phyloP scores from a whole-genome alignment of 53 echinoderm and acorn worm genomes.

The Temnopleurus reevesii region DNA sequence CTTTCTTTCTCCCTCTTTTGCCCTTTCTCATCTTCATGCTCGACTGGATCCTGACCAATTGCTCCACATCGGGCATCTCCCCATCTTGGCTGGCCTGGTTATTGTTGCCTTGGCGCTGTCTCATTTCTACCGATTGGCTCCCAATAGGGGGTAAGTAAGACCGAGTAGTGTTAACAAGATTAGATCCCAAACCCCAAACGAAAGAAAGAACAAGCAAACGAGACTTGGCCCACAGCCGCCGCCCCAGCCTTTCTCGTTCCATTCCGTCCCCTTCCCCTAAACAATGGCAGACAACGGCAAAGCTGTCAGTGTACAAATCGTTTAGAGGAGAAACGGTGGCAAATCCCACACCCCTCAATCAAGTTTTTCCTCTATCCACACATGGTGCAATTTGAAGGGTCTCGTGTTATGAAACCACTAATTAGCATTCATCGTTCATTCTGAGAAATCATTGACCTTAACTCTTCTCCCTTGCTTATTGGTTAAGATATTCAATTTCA shows the following conservation, averaged over 20 bases:
- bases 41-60: slow-evolving; percentile 17
- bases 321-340: neutral
- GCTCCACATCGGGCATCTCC: neutral
- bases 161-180: slow-evolving; percentile 17
- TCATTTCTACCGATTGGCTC: neutral
- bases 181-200: neutral
- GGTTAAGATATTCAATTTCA: neutral
- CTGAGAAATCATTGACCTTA: neutral
- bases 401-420: neutral
- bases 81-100: slow-evolving; percentile 5
- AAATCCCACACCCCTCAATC: slow-evolving; percentile 4
- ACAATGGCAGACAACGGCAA: neutral
- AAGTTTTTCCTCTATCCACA: neutral
- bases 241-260: neutral
- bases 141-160: slow-evolving; percentile 50
- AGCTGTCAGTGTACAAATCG: slow-evolving; percentile 15
- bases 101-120: neutral
- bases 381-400: neutral
- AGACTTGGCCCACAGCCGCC: neutral
- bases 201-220: neutral
- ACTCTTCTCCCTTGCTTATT: neutral
- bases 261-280: neutral
- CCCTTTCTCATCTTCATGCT: neutral
- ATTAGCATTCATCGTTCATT: neutral
- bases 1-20: neutral